Conservation (phyloP, 2,797 vertebrate species). For the Cercopithecus diana region DNA sequence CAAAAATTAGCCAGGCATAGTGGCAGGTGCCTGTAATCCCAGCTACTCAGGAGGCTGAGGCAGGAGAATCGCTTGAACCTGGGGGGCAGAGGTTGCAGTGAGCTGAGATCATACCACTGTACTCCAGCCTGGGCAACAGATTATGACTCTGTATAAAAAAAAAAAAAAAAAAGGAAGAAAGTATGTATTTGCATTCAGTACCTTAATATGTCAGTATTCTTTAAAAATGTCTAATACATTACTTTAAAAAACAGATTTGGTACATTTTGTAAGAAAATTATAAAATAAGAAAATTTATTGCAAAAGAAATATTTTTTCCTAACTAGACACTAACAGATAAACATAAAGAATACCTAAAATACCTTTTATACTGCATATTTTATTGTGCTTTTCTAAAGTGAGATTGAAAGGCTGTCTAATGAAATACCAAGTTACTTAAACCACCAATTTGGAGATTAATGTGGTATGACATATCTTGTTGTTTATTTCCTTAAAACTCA, state of each 20-base stretch:
- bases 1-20: no score
- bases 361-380: not conserved
- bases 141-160: no score
- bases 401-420: constrained; percentile 59
- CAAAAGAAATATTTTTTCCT: not conserved
- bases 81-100: no score
- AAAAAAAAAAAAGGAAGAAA: not conserved
- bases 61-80: no score
- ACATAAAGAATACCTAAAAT: not conserved
- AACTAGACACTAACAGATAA: not conserved
- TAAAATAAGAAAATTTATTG: not conserved
- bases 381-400: constrained; percentile 49
- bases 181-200: not conserved
- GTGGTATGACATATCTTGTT: not conserved
- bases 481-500: not conserved
- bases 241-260: not conserved
- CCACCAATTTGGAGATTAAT: constrained; percentile 61
- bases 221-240: not conserved
- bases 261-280: not conserved
- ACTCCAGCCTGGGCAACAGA: no score
- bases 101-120: no score
- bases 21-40: no score
- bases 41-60: no score
- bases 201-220: not conserved
- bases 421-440: constrained; percentile 56